Conservation (phyloP, 2,113 vertebrate species). For the Puffinus mauretanicus region DNA sequence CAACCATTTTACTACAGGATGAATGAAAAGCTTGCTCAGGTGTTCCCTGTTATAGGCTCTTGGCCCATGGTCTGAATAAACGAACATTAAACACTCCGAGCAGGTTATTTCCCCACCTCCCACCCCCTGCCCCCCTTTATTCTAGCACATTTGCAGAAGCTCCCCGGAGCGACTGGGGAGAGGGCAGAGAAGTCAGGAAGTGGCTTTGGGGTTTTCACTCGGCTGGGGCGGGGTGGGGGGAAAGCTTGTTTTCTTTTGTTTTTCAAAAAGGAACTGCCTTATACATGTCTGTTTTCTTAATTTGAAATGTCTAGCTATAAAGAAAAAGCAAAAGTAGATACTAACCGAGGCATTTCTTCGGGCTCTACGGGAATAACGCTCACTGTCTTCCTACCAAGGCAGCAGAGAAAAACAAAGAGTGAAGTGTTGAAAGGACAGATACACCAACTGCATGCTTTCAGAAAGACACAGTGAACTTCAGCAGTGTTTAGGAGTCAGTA, state of each 20-base stretch:
- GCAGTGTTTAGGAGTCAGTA: neutral
- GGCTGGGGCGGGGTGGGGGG: accelerated
- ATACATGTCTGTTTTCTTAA: neutral
- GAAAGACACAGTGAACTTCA: neutral
- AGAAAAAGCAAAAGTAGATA: constrained; percentile 38
- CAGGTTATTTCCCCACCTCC: neutral
- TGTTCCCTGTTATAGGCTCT: neutral
- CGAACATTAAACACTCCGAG: neutral
- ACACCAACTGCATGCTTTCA: neutral
- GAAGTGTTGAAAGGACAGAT: constrained; percentile 45
- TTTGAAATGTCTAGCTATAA: neutral
- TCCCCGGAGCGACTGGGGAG: neutral
- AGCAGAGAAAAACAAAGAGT: constrained; percentile 42
- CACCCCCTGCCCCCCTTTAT: neutral
- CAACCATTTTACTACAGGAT: neutral
- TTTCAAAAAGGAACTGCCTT: neutral
- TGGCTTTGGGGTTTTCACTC: neutral
- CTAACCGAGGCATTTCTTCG: constrained; percentile 87
- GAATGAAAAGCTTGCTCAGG: neutral
- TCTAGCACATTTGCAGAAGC: neutral
- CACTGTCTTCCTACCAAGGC: constrained; percentile 91
- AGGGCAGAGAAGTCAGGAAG: neutral
- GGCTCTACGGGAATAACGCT: constrained; percentile 86
- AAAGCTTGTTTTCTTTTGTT: neutral
- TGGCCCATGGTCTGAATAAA: neutral